A percentile compares a stretch with the other conserved stretches of the same genome.
These are phyloP conservation scores for Acleris cristana DNA, from an alignment of 2,888 invertebrate species.

Conservation along the genomic window DNA sequence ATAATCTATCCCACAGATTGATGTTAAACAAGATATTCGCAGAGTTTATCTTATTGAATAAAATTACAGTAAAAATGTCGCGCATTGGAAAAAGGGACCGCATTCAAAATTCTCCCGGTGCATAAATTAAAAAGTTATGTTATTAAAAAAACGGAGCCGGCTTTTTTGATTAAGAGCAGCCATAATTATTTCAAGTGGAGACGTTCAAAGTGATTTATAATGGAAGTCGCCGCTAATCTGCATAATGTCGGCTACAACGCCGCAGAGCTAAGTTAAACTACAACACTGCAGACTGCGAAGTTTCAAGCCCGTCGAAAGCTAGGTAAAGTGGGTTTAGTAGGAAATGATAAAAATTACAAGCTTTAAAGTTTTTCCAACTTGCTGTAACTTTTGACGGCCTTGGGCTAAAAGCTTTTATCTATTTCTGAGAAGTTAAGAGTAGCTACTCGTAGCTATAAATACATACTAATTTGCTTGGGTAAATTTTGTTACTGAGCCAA, in stretches of 20 bases:
- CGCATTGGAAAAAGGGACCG: slow-evolving; percentile 3
- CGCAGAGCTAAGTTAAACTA: neutral
- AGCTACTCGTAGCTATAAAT: too few species aligned
- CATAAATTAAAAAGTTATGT: slow-evolving; percentile 35
- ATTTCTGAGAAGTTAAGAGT: neutral
- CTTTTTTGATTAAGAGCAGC: slow-evolving; percentile 50
- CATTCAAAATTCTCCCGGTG: slow-evolving; percentile 11
- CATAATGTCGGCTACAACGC: slow-evolving; percentile 47
- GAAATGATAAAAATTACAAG: slow-evolving; percentile 13
- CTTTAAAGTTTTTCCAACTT: neutral
- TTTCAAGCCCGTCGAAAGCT: slow-evolving; percentile 16
- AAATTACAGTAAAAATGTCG: neutral
- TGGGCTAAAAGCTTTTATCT: neutral
- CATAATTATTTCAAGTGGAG: slow-evolving; percentile 57
- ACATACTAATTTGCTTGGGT: too few species aligned
- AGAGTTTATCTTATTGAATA: too few species aligned
- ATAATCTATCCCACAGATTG: too few species aligned
- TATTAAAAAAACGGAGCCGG: slow-evolving; percentile 38
- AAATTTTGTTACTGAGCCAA: too few species aligned
- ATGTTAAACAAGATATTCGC: too few species aligned
- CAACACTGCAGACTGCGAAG: slow-evolving; percentile 1
- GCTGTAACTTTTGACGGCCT: neutral
- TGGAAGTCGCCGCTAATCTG: slow-evolving; percentile 53
- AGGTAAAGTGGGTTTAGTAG: slow-evolving; percentile 6
- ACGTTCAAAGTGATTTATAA: slow-evolving; percentile 57